Evolutionary conservation across 2,113 vertebrate species (phyloP).

Genomic region (Dinomys branickii): DNA sequence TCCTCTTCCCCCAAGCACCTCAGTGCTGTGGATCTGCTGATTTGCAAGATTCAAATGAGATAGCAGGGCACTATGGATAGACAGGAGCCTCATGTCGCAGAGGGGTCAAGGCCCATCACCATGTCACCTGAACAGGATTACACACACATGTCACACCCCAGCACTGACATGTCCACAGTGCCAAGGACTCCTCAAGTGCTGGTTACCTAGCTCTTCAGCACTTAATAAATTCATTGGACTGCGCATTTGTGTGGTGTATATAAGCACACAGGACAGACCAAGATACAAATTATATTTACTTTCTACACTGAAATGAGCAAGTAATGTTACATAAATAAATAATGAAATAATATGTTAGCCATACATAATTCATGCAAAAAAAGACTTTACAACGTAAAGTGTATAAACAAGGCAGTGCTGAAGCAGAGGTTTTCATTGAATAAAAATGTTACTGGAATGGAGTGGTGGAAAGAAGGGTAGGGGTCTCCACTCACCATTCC

Average conservation of each 20-base stretch:
- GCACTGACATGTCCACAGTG: neutral
- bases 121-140: too few species aligned
- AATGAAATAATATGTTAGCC: neutral
- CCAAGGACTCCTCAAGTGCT: neutral
- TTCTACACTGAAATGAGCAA: neutral
- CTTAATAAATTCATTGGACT: neutral
- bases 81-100: neutral
- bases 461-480: neutral
- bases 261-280: neutral
- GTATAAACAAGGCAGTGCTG: neutral
- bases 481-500: too few species aligned
- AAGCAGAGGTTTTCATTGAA: neutral
- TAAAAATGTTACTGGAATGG: neutral
- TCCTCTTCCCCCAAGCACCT: neutral
- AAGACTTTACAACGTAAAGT: neutral
- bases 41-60: accelerated
- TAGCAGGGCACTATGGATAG: accelerated
- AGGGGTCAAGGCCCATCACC: accelerated
- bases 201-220: neutral
- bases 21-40: neutral
- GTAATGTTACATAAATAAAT: neutral
- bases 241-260: neutral
- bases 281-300: slow-evolving; percentile 4
- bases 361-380: neutral
- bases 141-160: neutral